Percentiles rank a stretch among this genome's conserved stretches.
These are phyloP conservation scores for Bos taurus DNA, from an alignment of 2,113 vertebrate genomes.

Conservation along the genomic window DNA sequence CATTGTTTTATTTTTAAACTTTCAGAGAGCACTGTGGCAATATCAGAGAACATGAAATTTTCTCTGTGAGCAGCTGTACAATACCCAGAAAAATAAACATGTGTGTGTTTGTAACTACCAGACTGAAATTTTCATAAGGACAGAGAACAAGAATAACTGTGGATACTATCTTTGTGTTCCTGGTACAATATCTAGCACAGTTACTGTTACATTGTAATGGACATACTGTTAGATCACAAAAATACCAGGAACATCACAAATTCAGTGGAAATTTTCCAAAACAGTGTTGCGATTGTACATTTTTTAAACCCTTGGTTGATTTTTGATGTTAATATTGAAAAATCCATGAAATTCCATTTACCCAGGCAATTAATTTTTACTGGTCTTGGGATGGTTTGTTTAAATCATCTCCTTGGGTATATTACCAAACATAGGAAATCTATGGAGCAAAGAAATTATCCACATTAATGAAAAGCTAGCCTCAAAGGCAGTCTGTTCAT, in stretches of 20 bases:
- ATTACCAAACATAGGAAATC: conserved; percentile 37
- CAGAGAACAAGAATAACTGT: neutral
- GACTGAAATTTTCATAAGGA: neutral
- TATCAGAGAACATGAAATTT: conserved; percentile 23
- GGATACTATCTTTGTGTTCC: neutral
- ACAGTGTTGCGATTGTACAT: neutral
- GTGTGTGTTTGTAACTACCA: neutral
- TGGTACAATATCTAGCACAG: neutral
- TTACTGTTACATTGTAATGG: neutral
- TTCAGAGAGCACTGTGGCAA: neutral
- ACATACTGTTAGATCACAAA: neutral
- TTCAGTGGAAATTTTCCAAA: neutral
- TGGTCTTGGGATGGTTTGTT: neutral
- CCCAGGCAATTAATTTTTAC: conserved; percentile 4
- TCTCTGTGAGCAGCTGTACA: neutral
- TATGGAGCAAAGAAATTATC: conserved; percentile 3
- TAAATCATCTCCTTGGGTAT: neutral
- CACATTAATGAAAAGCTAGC: conserved; percentile 10
- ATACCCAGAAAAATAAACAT: neutral
- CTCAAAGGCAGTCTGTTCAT: neutral
- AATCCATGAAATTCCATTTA: conserved; percentile 15
- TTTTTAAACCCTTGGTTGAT: neutral
- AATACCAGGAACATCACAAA: neutral
- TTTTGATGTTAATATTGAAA: conserved; percentile 34
- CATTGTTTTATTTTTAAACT: neutral